phyloP scores from a whole-genome alignment of 2,797 vertebrate species.

The Vultur gryphus region DNA sequence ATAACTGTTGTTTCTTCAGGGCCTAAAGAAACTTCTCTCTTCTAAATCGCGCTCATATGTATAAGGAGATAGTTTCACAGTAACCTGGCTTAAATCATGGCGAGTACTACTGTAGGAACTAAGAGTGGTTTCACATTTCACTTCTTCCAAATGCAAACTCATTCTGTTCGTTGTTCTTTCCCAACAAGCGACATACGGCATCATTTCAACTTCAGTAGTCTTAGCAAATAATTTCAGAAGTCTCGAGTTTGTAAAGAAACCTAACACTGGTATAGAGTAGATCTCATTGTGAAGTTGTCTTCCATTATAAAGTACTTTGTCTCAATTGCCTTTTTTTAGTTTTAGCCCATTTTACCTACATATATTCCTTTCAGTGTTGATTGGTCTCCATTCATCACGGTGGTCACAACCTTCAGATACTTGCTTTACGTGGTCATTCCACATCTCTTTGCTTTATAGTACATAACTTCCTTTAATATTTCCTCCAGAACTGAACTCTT shows the following conservation, averaged over 20 bases:
- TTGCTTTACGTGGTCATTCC: fast-evolving
- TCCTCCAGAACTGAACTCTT: background rate
- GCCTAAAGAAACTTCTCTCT: background rate
- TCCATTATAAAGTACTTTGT: background rate
- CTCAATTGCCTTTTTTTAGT: background rate
- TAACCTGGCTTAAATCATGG: background rate
- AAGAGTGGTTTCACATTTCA: fast-evolving
- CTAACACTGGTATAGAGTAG: background rate
- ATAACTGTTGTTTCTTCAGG: background rate
- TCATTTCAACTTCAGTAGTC: background rate
- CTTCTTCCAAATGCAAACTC: background rate
- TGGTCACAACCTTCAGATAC: background rate
- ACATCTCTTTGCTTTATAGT: background rate
- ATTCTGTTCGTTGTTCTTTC: background rate
- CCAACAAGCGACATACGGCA: no score
- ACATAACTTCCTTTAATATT: background rate
- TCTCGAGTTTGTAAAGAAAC: background rate
- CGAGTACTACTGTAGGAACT: background rate
- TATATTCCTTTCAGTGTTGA: background rate
- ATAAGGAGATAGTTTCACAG: background rate
- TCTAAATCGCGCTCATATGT: fast-evolving
- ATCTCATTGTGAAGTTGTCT: background rate
- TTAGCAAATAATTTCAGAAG: background rate
- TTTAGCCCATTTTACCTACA: background rate
- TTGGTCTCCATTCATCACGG: background rate